Conservation (phyloP, 2,113 vertebrate species). For the Myanophis thanlyinensis region DNA sequence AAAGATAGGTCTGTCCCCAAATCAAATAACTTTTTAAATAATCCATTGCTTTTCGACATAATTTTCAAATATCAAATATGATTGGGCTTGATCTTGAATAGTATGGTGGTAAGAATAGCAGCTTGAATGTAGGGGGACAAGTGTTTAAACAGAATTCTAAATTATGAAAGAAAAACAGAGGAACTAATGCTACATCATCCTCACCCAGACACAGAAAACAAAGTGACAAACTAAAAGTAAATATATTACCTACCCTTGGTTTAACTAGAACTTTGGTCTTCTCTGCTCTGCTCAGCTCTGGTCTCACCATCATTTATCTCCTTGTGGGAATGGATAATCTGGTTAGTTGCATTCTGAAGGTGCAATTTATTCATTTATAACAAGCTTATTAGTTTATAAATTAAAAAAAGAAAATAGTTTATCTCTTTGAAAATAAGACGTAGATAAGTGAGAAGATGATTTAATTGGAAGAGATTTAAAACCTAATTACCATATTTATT, state of each 20-base stretch:
- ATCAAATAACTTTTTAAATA: not conserved
- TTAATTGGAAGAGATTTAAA: slow-evolving; percentile 29
- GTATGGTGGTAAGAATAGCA: not conserved
- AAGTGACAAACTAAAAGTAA: not conserved
- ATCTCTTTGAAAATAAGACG: slow-evolving; percentile 23
- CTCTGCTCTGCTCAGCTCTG: slow-evolving; percentile 13
- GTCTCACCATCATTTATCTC: slow-evolving; percentile 33
- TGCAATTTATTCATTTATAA: slow-evolving; percentile 38
- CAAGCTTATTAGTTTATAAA: slow-evolving; percentile 36
- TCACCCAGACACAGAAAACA: not conserved
- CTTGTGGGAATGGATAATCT: slow-evolving; percentile 34
- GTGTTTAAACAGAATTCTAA: not conserved
- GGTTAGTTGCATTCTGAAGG: slow-evolving; percentile 28
- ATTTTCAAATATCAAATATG: not conserved
- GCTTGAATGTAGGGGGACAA: not conserved
- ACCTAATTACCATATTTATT: slow-evolving; percentile 19
- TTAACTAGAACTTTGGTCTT: not conserved
- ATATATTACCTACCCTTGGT: slow-evolving; percentile 3
- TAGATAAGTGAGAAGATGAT: slow-evolving; percentile 29
- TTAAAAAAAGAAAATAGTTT: slow-evolving; percentile 21
- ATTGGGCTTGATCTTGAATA: not conserved
- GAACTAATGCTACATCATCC: not conserved
- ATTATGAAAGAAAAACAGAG: not conserved
- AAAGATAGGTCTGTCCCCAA: not conserved
- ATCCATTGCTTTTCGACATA: not conserved